Percentiles rank a stretch among this genome's conserved stretches.
Evolutionary conservation across 2,888 invertebrate genomes (phyloP).

Genomic region (Thecophora atra): DNA sequence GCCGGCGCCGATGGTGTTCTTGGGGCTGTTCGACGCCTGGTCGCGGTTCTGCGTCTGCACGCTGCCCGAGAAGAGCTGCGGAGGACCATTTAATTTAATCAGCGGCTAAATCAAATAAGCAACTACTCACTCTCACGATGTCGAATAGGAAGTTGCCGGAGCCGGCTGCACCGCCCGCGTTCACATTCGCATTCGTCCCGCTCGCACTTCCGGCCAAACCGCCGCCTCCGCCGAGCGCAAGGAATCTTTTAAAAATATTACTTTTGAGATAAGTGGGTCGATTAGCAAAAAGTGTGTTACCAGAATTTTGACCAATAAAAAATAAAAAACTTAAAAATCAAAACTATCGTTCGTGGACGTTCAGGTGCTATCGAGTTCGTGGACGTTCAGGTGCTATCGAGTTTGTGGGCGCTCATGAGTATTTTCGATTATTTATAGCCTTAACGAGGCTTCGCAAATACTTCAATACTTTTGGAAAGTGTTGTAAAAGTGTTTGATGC

Average conservation of each 20-base stretch:
- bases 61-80: constrained; percentile 82
- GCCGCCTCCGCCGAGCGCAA: constrained; percentile 67
- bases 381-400: no score
- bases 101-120: neutral
- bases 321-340: no score
- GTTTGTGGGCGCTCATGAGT: no score
- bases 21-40: constrained; percentile 69
- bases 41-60: constrained; percentile 72
- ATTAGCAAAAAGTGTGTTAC: constrained; percentile 45
- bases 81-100: no score
- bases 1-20: constrained; percentile 60
- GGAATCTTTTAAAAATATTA: constrained; percentile 63
- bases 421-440: no score
- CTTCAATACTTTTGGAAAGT: no score
- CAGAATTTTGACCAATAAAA: constrained; percentile 40
- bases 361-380: no score
- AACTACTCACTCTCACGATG: constrained; percentile 82
- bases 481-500: no score
- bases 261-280: constrained; percentile 44
- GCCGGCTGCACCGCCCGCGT: constrained; percentile 60
- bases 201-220: constrained; percentile 56
- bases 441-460: no score
- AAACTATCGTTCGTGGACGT: no score
- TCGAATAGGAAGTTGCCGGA: constrained; percentile 83
- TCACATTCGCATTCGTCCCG: constrained; percentile 39